Base-by-base conservation (phyloP, 1,140 invertebrate species). In the Atta cephalotes region DNA sequence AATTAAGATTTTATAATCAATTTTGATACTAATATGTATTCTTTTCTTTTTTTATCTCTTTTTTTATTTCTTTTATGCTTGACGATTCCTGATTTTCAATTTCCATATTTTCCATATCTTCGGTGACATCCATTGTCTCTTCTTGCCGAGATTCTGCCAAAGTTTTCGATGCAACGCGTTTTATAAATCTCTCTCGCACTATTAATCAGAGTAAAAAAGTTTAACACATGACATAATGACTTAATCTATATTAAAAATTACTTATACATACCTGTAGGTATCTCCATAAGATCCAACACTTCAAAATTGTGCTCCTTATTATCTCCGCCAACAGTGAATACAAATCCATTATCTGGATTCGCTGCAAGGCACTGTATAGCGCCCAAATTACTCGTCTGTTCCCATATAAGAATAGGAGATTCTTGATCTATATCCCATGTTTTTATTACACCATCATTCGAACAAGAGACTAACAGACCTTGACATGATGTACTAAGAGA, bases 301-400 rank as follows among this genome's bases (percentile, higher is more conserved):
- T 97, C 97, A 81, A 98, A 97, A 95, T 97, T 97, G 87, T 97
- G 96, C 31, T 97, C 96, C 90, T 98, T 97, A 90, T 98, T 97
- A 92, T 98, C 98, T 1, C 98, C 98, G 62, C 98, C 98, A 85
- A 97, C 95, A 62, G 97, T 97, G 91, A 98, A 96, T 14, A 97
- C 95, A 93, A 97, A 97, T 12, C 98, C 97, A 92, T 96, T 97
- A 92, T 99, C 98, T 6, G 98, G 98, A 94, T 97, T 98, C 51
- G 96, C 93, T 16, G 96, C 96, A 39, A 98, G 95, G 94, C 98
- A 98, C 91, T 97, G 97, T 49, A 98, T 95, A 5, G 96, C 95
- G 2, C 98, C 98, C 93, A 98, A 96, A 87, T 96, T 96, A 88
- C 96, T 95, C 84, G 96, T 93, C 79, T 97, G 96, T 91, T 97